Evolutionary conservation across 1,140 invertebrate species (phyloP).

Genomic region (Helicorthomorpha holstii): DNA sequence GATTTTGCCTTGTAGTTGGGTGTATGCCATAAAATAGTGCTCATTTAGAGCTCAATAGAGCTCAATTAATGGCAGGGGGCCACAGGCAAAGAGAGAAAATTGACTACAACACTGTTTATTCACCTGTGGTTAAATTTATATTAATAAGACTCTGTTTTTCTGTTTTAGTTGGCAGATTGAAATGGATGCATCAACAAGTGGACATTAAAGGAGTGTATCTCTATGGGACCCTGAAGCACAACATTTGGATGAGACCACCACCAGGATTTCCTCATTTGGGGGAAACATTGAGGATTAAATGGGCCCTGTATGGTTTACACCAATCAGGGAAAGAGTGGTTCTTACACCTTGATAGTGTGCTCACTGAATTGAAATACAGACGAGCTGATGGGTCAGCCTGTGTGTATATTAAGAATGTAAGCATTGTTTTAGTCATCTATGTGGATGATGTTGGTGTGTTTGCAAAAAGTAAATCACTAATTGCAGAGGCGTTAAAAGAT

Average conservation of each 20-base stretch:
- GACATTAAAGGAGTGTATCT: neutral
- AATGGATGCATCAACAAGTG: neutral
- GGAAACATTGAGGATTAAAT: neutral
- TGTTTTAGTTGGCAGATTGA: neutral
- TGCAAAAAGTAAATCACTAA: too few relatives aligned
- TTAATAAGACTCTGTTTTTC: neutral
- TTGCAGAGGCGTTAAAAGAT: too few relatives aligned
- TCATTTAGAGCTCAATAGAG: neutral
- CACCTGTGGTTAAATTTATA: neutral
- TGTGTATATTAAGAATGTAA: too few relatives aligned
- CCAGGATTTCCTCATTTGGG: too few relatives aligned
- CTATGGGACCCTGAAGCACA: neutral
- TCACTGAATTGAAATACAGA: neutral
- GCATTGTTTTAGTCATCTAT: too few relatives aligned
- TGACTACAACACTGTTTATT: neutral
- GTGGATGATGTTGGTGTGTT: too few relatives aligned
- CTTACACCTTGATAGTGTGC: neutral
- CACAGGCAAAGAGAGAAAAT: neutral
- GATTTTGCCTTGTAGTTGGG: constrained; percentile 1
- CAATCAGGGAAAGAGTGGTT: neutral
- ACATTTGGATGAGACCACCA: too few relatives aligned
- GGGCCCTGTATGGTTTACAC: neutral
- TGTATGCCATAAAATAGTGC: constrained; percentile 5
- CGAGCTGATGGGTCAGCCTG: too few relatives aligned
- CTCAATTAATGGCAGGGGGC: too few relatives aligned